These are phyloP conservation scores for Chorisops tibialis DNA, from an alignment of 2,888 invertebrate genomes.

Conservation along the genomic window DNA sequence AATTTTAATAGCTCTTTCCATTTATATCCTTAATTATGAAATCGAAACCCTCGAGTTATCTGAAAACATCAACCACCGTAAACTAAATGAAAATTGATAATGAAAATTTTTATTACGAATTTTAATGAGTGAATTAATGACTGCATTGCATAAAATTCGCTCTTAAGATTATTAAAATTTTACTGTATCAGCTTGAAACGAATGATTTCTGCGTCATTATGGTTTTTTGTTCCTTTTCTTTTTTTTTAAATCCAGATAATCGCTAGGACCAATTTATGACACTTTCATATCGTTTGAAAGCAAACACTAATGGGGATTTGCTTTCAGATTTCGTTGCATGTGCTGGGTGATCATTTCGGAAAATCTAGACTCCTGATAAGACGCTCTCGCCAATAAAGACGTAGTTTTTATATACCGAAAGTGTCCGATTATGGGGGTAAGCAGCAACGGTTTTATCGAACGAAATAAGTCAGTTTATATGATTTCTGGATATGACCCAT, in stretches of 20 bases:
- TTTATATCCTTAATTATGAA: too few species aligned
- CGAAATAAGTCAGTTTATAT: background rate
- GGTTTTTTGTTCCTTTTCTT: too few species aligned
- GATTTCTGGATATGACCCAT: background rate
- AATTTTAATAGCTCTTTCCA: too few species aligned
- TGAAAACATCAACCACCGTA: too few species aligned
- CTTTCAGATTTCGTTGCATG: background rate
- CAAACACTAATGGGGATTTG: slow-evolving; percentile 3
- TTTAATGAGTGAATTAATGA: slow-evolving; percentile 7
- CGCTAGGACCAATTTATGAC: slow-evolving; percentile 14
- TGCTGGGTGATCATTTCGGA: background rate
- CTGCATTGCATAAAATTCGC: slow-evolving; percentile 2
- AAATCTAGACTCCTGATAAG: slow-evolving; percentile 19
- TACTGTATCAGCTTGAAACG: slow-evolving; percentile 7
- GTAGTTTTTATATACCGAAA: slow-evolving; percentile 3
- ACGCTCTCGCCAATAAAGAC: slow-evolving; percentile 9
- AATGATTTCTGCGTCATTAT: background rate
- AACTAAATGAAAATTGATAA: slow-evolving; percentile 2
- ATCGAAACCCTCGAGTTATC: too few species aligned
- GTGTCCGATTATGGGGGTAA: slow-evolving; percentile 1
- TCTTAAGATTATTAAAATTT: slow-evolving; percentile 1
- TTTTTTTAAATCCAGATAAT: slow-evolving; percentile 18
- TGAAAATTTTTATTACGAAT: slow-evolving; percentile 5
- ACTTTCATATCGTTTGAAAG: slow-evolving; percentile 14
- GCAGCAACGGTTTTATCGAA: background rate